Evolutionary conservation across 2,888 invertebrate genomes (phyloP).

Genomic region (Acrocera orbiculus): DNA sequence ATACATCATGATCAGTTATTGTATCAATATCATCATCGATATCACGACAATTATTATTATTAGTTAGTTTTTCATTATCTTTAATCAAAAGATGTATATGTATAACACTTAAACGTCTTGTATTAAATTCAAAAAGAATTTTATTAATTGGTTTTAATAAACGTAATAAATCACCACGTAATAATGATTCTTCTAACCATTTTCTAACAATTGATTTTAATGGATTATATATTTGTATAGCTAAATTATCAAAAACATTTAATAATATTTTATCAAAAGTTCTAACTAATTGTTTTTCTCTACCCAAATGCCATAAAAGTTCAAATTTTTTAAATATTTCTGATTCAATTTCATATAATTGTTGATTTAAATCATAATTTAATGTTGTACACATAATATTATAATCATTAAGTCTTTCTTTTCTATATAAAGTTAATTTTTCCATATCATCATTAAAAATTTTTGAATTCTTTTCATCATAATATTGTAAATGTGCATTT

Average conservation of each 20-base stretch:
- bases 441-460: conserved; percentile 10
- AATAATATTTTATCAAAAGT: conserved; percentile 44
- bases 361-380: conserved; percentile 17
- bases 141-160: conserved; percentile 59
- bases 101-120: conserved; percentile 64
- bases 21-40: conserved; percentile 16
- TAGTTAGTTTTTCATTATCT: conserved; percentile 26
- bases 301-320: conserved; percentile 55
- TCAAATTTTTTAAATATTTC: conserved; percentile 30
- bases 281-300: conserved; percentile 39
- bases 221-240: conserved; percentile 26
- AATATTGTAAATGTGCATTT: conserved; percentile 9
- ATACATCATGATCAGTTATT: conserved; percentile 39
- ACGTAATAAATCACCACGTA: conserved; percentile 59
- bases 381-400: conserved; percentile 24
- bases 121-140: conserved; percentile 59
- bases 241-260: conserved; percentile 37
- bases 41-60: conserved; percentile 16
- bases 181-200: conserved; percentile 56
- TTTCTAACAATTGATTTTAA: conserved; percentile 42
- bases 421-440: conserved; percentile 21
- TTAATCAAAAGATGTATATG: conserved; percentile 44
- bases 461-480: conserved; percentile 3
- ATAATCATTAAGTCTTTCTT: conserved; percentile 24
- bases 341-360: conserved; percentile 26